These are phyloP conservation scores for Eufriesea mexicana DNA, from an alignment of 1,140 invertebrate genomes.

Conservation along the genomic window DNA sequence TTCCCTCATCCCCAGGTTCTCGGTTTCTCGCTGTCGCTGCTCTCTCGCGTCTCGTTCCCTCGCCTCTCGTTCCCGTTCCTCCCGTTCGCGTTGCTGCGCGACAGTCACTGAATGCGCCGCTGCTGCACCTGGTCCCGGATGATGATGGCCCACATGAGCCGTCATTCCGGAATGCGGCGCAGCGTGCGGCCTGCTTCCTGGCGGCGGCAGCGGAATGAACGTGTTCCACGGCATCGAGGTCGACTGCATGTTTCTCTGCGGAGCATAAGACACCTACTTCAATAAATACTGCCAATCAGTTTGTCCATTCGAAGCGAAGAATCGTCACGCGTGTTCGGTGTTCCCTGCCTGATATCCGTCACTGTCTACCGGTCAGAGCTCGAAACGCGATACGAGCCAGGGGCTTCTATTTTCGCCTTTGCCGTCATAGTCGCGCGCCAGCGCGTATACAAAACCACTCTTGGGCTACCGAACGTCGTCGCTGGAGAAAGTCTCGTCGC, in stretches of 20 bases:
- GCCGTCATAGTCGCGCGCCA: neutral
- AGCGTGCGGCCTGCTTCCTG: slow-evolving; percentile 72
- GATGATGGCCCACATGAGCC: slow-evolving; percentile 71
- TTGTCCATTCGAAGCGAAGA: neutral
- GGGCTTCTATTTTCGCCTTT: slow-evolving; percentile 8
- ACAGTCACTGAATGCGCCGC: slow-evolving; percentile 73
- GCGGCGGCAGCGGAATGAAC: slow-evolving; percentile 77
- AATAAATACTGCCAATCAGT: slow-evolving; percentile 78
- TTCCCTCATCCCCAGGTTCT: slow-evolving; percentile 71
- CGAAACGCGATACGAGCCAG: too few species aligned
- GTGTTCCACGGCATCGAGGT: slow-evolving; percentile 79
- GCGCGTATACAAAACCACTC: neutral
- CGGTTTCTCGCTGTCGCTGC: slow-evolving; percentile 71
- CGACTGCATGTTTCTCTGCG: slow-evolving; percentile 80
- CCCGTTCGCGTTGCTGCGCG: slow-evolving; percentile 70
- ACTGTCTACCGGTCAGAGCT: too few species aligned
- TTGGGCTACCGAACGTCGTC: neutral
- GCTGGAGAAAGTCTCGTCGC: neutral
- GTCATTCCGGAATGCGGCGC: slow-evolving; percentile 67
- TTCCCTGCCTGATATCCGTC: neutral
- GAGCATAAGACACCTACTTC: slow-evolving; percentile 80
- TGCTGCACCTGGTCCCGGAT: slow-evolving; percentile 67
- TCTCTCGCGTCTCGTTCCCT: slow-evolving; percentile 79
- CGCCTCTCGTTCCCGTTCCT: slow-evolving; percentile 69
- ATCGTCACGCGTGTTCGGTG: slow-evolving; percentile 20